A percentile compares a stretch with the other conserved stretches of the same genome.
Conservation (phyloP, 2,113 vertebrate species). For the Ovis canadensis region DNA sequence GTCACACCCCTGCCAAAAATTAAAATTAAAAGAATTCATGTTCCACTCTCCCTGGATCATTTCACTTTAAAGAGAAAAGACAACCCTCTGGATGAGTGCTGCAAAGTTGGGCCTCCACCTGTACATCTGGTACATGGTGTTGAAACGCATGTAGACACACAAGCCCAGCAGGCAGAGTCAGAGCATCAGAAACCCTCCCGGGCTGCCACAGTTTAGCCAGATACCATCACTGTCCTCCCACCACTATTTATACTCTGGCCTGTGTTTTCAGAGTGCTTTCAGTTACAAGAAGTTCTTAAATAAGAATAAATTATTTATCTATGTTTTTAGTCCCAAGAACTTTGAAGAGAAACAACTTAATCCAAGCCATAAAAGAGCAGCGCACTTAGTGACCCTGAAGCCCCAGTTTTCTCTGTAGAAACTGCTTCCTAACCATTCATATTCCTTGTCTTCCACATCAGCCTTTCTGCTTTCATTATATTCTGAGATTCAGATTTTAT, state of each 20-base stretch:
- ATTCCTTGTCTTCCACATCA: not conserved
- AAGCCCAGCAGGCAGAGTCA: not conserved
- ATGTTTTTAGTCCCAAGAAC: not conserved
- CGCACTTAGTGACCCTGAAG: not conserved
- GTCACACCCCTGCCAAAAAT: not conserved
- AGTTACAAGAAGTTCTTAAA: not conserved
- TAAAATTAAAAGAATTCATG: not conserved
- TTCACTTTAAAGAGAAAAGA: not conserved
- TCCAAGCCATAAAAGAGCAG: not conserved
- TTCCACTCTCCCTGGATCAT: not conserved
- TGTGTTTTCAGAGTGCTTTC: not conserved
- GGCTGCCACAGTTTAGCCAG: no score
- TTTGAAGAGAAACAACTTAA: not conserved
- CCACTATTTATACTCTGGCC: not conserved
- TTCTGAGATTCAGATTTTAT: not conserved
- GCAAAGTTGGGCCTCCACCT: not conserved
- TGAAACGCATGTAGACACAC: not conserved
- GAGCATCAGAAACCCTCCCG: not conserved
- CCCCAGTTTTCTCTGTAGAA: not conserved
- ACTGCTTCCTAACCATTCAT: not conserved
- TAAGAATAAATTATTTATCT: not conserved
- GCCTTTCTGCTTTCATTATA: not conserved
- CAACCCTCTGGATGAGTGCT: no score
- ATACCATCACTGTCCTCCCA: not conserved
- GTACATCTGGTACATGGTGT: not conserved